Evolutionary conservation across 1,140 invertebrate species (phyloP).

Genomic region (Macrosteles quadrilineatus): DNA sequence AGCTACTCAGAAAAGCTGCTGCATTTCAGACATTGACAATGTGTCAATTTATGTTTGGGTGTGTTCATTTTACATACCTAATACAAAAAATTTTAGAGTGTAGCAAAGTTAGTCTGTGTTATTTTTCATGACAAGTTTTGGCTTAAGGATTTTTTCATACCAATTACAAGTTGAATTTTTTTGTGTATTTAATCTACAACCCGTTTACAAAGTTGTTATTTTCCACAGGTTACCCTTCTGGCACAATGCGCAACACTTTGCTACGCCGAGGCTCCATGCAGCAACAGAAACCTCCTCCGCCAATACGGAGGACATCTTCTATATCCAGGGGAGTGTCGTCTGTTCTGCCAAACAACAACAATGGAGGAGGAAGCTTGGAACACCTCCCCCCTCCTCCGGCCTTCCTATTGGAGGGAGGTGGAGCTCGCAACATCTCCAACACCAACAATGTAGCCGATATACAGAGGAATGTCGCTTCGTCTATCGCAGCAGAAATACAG

Average conservation of each 20-base stretch:
- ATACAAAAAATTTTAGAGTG: too few species aligned
- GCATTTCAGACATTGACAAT: too few species aligned
- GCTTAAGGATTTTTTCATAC: too few species aligned
- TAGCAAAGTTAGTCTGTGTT: too few species aligned
- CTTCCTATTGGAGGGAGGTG: conserved; percentile 60
- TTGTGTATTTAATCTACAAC: too few species aligned
- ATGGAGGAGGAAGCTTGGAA: conserved; percentile 53
- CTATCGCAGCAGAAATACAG: conserved; percentile 38
- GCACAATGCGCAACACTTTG: conserved; percentile 51
- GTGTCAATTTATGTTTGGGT: too few species aligned
- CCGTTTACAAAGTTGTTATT: too few species aligned
- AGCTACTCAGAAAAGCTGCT: too few species aligned
- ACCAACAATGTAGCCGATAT: conserved; percentile 25
- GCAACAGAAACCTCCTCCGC: conserved; percentile 74
- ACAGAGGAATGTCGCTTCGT: conserved; percentile 31
- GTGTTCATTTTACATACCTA: too few species aligned
- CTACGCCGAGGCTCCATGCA: conserved; percentile 63
- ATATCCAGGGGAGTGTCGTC: conserved; percentile 56
- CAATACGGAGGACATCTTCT: conserved; percentile 81
- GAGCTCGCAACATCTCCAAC: not conserved
- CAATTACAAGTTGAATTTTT: too few species aligned
- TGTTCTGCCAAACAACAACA: conserved; percentile 39
- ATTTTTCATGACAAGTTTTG: too few species aligned
- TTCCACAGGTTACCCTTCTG: conserved; percentile 47
- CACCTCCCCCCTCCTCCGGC: conserved; percentile 82